Conservation (phyloP, 2,888 invertebrate genomes). For the Hyles lineata region DNA sequence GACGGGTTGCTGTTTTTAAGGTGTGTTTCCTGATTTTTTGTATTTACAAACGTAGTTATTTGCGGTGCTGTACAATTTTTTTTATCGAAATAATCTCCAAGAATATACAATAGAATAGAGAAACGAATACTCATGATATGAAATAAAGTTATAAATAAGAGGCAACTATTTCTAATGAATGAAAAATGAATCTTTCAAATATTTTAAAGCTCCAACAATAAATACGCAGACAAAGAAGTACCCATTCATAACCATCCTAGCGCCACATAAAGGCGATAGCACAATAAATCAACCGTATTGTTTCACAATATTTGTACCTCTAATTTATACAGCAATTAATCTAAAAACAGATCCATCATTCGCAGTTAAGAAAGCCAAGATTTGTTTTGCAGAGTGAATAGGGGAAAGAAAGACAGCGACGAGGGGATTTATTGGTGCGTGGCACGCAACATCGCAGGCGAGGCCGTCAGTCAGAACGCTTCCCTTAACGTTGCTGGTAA, state of each 20-base stretch:
- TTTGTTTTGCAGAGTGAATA: constrained; percentile 88
- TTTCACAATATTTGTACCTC: constrained; percentile 18
- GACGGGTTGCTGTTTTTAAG: constrained; percentile 97
- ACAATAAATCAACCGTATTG: constrained; percentile 22
- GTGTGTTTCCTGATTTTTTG: constrained; percentile 48
- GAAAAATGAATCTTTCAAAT: no score
- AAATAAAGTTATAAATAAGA: no score
- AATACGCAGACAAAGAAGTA: no score
- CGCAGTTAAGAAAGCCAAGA: constrained; percentile 33
- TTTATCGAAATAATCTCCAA: no score
- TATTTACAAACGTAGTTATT: not conserved
- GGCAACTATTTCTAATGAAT: no score
- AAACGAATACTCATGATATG: no score
- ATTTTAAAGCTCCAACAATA: no score
- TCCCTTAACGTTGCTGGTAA: constrained; percentile 97
- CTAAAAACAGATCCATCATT: constrained; percentile 30
- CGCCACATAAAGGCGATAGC: not conserved
- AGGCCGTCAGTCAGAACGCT: constrained; percentile 95
- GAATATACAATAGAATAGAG: no score
- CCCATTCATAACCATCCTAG: not conserved
- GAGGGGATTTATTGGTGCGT: constrained; percentile 99
- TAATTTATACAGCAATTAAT: constrained; percentile 25
- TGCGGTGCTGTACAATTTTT: no score
- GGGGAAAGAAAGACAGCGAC: constrained; percentile 97
- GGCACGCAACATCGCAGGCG: constrained; percentile 95